These are phyloP conservation scores for Chlorospingus semifuscus DNA, from an alignment of 2,797 vertebrate genomes.

Conservation along the genomic window DNA sequence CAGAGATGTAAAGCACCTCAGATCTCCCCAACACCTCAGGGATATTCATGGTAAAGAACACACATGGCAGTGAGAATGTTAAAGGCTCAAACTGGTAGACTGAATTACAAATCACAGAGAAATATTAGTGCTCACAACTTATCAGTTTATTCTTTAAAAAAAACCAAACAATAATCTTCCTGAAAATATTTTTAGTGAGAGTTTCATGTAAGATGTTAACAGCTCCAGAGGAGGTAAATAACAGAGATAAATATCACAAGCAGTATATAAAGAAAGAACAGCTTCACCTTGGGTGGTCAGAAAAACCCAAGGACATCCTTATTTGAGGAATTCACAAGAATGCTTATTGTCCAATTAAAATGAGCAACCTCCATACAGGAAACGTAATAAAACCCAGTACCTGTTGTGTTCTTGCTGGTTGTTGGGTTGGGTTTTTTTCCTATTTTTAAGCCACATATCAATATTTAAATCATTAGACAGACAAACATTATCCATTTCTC, in stretches of 20 bases:
- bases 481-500: neutral
- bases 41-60: neutral
- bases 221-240: neutral
- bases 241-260: neutral
- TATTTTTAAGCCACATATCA: neutral
- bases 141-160: neutral
- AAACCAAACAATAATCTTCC: neutral
- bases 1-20: neutral
- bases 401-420: neutral
- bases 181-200: neutral
- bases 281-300: neutral
- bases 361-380: neutral
- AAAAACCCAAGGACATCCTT: neutral
- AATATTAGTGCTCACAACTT: neutral
- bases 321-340: neutral
- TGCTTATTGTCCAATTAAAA: neutral
- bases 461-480: neutral
- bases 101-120: neutral
- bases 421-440: neutral
- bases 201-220: neutral
- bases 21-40: neutral
- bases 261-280: neutral
- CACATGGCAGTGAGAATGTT: neutral
- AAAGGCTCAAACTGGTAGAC: neutral
- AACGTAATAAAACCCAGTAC: neutral